Evolutionary conservation across 2,888 invertebrate genomes (phyloP), one percentile per base, ranked within the genome.

Genomic region (Drosophila testacea): DNA sequence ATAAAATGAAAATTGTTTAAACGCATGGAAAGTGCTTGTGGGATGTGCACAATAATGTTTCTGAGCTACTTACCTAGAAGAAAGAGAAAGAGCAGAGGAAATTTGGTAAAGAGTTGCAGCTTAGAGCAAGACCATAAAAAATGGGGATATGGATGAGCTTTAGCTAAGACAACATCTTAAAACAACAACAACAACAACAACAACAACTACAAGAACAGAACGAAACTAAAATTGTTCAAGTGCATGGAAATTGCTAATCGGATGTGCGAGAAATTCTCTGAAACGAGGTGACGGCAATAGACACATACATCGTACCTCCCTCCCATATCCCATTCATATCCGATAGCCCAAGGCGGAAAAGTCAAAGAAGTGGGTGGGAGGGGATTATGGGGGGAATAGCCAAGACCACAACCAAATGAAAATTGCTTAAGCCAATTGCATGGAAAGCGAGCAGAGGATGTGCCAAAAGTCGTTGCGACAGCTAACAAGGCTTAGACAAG

Each of bases 21-120:
- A 81, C 87, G 89, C 89, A 84, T 84, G 83, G 83, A 84, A 84
- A 84, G 89, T 86, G 87, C 89, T 88, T 70, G 77, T 73, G 80
- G 80, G 79, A 68, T 75, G 67, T 74, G 76, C 68, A 61, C 79
- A 77, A 77, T 77, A 64, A 79, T 79, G 66, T 79, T 79, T 38
- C 36, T 56, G 62, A 74, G 75, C 79, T 66, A 70, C 79, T 77
- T 70, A 56, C 44, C 34, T 42, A 42, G 27, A 48, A 48, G 39
- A 22, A 11, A 47, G 47, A 30, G 30, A 30, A 2, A 30, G 51
- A n/a, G 30, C n/a, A 10, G 39, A 13, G 54, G 42, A 13, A 47
- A 57, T 57, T 59, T 57, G 42, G 38, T 46, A 62, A 74, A 79
- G 76, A 76, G 76, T 76, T 76, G 64, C 79, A 74, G 74, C 79